These are phyloP conservation scores for Cuculus canorus DNA, from an alignment of 2,797 vertebrate species.

Conservation along the genomic window DNA sequence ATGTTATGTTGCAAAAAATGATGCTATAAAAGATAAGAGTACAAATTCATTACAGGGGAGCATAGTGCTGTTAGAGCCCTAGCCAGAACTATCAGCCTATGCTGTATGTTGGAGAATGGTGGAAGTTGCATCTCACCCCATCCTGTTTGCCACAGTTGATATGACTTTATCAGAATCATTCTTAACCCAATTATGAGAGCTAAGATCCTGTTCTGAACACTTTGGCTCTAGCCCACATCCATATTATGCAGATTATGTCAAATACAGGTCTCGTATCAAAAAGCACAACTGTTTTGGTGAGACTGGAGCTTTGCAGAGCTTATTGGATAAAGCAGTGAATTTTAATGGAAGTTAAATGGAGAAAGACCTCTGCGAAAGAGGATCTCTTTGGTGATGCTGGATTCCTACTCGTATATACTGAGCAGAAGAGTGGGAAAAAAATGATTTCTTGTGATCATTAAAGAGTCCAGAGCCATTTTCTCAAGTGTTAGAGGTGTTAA, in stretches of 20 bases:
- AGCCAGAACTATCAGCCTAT: not conserved
- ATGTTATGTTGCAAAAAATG: not conserved
- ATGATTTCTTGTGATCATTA: constrained; percentile 30
- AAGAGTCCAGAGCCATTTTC: constrained; percentile 53
- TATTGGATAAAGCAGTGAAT: constrained; percentile 17
- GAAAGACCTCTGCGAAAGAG: constrained; percentile 19
- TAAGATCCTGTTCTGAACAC: constrained; percentile 40
- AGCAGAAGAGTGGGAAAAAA: constrained; percentile 24
- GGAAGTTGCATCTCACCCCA: not conserved
- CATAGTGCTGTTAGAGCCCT: not conserved
- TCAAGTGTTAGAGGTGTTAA: constrained; percentile 48
- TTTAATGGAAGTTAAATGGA: constrained; percentile 29
- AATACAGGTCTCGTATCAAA: not conserved
- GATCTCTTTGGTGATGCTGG: not conserved
- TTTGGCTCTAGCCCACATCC: constrained; percentile 43
- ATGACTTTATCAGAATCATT: constrained; percentile 16
- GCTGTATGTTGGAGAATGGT: not conserved
- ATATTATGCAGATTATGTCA: constrained; percentile 27
- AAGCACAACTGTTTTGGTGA: not conserved
- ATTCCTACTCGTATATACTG: not conserved
- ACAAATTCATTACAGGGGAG: not conserved
- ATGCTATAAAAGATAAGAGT: not conserved
- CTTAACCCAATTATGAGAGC: constrained; percentile 47
- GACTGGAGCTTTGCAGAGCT: not conserved
- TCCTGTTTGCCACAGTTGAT: constrained; percentile 5